Percentiles rank a stretch among this genome's conserved stretches.
Evolutionary conservation across 2,113 vertebrate species (phyloP).

Genomic region (Haemorhous mexicanus): DNA sequence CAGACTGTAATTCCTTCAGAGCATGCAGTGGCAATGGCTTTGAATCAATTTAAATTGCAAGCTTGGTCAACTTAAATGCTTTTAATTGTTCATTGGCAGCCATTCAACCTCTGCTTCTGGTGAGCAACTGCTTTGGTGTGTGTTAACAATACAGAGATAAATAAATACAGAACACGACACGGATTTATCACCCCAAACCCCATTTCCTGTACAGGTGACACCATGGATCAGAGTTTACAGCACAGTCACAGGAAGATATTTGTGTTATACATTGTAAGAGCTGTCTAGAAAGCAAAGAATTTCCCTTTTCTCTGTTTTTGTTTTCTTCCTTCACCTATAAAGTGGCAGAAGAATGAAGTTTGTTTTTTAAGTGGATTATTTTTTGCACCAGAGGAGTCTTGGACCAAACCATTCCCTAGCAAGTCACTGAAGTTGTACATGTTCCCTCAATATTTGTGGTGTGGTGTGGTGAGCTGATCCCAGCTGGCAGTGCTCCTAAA

Average conservation of each 20-base stretch:
- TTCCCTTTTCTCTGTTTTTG: not conserved
- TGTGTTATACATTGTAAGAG: not conserved
- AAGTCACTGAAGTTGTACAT: not conserved
- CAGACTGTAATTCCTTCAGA: not conserved
- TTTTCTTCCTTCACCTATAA: not conserved
- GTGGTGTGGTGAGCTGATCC: not conserved
- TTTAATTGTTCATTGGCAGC: constrained; percentile 33
- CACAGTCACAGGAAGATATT: not conserved
- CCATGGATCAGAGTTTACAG: not conserved
- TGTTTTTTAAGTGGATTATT: not conserved
- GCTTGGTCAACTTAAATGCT: constrained; percentile 19
- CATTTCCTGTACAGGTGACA: not conserved
- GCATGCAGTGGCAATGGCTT: not conserved
- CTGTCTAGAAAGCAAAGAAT: not conserved
- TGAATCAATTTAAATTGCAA: constrained; percentile 11
- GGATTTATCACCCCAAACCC: not conserved
- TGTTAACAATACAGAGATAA: not conserved
- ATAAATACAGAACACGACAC: not conserved
- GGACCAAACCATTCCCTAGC: not conserved
- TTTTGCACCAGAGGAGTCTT: not conserved
- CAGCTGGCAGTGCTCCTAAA: not conserved
- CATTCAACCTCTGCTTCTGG: not conserved
- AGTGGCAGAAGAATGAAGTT: not conserved
- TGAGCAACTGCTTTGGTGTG: not conserved
- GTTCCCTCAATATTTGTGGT: not conserved